Evolutionary conservation across 1,140 invertebrate species (phyloP), one percentile per base, ranked within the genome.

Genomic region (Drosophila equinoxialis): DNA sequence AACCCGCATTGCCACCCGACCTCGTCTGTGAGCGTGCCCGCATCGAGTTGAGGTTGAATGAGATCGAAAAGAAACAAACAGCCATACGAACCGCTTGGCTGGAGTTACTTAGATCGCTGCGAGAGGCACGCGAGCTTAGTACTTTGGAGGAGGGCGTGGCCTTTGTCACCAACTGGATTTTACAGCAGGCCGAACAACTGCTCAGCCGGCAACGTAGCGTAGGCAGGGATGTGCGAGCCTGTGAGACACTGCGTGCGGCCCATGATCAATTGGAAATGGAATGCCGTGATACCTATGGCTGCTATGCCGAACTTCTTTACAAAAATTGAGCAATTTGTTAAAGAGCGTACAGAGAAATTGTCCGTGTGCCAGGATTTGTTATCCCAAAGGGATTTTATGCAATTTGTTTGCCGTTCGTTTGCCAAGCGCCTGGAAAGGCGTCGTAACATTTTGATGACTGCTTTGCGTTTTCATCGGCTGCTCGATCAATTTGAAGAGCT

Each of bases 361-460:
- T 30, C 89, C 8, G 30, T 91, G n/a, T 90, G 90, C 41, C 92
- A 91, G 83, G 94, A 95, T 85, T 83, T 96, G 6, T 92, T 94
- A 11, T 94, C 94, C 0, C 95, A 96, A 69, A 93, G 94, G 71
- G 95, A 96, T 79, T 96, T 96, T 83, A 96, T 97, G 96, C 95
- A 97, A 91, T 96, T 96, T 70, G 95, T 96, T 0, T 96, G 95
- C 77, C 94, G 95, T 60, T 96, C 95, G 80, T 97, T 96, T 83
- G 96, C 96, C 0, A 94, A 94, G 26, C 93, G 96, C n/a, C 90
- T 97, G 55, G 96, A 97, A 79, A 93, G 95, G 42, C 91, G 96
- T 33, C 92, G 96, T 67, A 96, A 96, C 79, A 93, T 96, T n/a
- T 90, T 97, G 6, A 96, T 96, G 48, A 96, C 96, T 3, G 96